A percentile compares a stretch with the other conserved stretches of the same genome.
These are phyloP conservation scores for Cryptocephalus primarius DNA, from an alignment of 2,888 invertebrate species.

Conservation along the genomic window DNA sequence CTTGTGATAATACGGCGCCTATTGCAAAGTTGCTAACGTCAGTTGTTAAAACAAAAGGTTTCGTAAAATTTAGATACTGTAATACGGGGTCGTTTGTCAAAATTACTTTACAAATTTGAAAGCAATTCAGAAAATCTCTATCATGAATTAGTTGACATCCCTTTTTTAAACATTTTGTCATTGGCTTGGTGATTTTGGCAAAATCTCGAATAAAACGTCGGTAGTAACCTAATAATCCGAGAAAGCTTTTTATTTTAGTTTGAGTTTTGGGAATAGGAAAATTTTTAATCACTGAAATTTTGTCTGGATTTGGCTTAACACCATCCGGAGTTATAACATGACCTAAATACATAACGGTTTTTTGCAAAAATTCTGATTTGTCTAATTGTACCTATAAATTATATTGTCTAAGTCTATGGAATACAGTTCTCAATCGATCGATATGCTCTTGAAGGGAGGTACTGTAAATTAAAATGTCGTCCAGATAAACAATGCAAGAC, in stretches of 20 bases:
- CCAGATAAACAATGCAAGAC: background rate
- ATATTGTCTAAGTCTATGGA: slow-evolving; percentile 5
- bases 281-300: background rate
- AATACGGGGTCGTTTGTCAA: too few species aligned
- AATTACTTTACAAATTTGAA: too few species aligned
- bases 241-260: slow-evolving; percentile 3
- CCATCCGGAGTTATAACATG: too few species aligned
- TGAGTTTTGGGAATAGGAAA: slow-evolving; percentile 5
- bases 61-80: too few species aligned
- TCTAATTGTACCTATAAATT: slow-evolving; percentile 8
- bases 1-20: too few species aligned
- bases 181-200: slow-evolving; percentile 2
- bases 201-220: slow-evolving; percentile 5
- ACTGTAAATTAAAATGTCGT: slow-evolving; percentile 1
- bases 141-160: too few species aligned
- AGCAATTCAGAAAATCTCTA: too few species aligned
- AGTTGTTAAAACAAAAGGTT: too few species aligned
- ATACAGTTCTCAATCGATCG: slow-evolving; percentile 6
- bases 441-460: slow-evolving; percentile 1
- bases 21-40: too few species aligned
- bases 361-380: too few species aligned
- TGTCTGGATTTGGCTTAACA: too few species aligned
- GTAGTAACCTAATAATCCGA: slow-evolving; percentile 3
- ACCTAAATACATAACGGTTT: background rate
- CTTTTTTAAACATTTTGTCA: too few species aligned